Evolutionary conservation across 2,888 invertebrate species (phyloP).

Genomic region (Artemia sinica): DNA sequence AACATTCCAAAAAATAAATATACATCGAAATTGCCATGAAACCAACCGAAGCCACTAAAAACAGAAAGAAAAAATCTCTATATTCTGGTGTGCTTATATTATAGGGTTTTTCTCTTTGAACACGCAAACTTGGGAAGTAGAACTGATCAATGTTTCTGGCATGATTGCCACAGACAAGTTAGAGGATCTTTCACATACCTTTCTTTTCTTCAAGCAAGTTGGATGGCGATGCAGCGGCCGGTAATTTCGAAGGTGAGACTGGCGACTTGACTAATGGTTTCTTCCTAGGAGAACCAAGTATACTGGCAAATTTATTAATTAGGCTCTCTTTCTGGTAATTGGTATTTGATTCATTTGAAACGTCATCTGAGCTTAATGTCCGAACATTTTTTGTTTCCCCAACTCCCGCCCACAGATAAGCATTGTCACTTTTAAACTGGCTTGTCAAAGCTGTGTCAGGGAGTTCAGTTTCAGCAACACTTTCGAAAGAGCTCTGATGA

Average conservation of each 20-base stretch:
- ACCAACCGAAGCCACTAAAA: too few relatives aligned
- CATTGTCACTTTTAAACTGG: not conserved
- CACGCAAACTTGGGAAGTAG: too few relatives aligned
- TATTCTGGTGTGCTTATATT: too few relatives aligned
- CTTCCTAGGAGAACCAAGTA: slow-evolving; percentile 5
- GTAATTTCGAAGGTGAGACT: not conserved
- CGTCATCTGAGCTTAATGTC: not conserved
- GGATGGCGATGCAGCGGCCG: not conserved
- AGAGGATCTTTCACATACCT: too few relatives aligned
- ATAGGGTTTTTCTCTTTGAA: too few relatives aligned
- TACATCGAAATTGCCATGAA: too few relatives aligned
- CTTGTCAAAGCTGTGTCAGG: slow-evolving; percentile 2
- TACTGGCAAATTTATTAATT: not conserved
- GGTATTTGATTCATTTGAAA: not conserved
- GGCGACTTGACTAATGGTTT: not conserved
- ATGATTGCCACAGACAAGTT: too few relatives aligned
- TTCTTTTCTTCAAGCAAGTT: too few relatives aligned
- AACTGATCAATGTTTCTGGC: too few relatives aligned
- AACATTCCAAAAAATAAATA: too few relatives aligned
- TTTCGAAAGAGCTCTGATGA: not conserved
- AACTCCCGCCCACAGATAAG: slow-evolving; percentile 2
- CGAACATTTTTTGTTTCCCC: not conserved
- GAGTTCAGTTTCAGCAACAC: not conserved
- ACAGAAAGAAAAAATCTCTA: too few relatives aligned
- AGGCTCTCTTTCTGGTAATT: slow-evolving; percentile 5